Evolutionary conservation across 2,113 vertebrate species (phyloP).

Genomic region (Chaetorhynchus papuensis): DNA sequence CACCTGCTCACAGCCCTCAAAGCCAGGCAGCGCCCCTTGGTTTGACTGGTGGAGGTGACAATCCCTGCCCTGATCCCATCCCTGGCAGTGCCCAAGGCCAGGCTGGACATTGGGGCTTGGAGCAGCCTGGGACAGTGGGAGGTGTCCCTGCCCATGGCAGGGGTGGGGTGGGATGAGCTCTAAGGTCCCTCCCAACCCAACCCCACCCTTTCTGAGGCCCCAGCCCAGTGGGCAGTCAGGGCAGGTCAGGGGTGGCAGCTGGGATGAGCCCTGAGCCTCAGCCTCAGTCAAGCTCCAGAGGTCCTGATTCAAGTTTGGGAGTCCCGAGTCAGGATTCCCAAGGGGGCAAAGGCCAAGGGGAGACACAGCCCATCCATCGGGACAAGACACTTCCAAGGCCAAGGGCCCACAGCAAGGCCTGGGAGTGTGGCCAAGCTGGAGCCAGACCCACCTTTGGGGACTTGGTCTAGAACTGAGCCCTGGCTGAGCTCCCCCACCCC

Average conservation of each 20-base stretch:
- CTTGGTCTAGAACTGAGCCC: neutral
- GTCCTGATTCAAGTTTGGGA: neutral
- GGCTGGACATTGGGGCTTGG: neutral
- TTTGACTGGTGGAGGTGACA: neutral
- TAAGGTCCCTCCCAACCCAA: neutral
- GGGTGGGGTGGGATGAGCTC: neutral
- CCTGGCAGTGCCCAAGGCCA: fast-evolving
- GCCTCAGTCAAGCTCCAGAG: neutral
- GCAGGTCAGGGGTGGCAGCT: neutral
- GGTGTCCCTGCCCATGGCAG: neutral
- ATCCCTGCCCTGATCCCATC: neutral
- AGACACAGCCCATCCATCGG: fast-evolving
- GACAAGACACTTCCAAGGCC: neutral
- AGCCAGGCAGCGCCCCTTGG: neutral
- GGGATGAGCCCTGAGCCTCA: neutral
- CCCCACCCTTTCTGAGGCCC: neutral
- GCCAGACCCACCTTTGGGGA: neutral
- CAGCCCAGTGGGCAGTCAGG: fast-evolving
- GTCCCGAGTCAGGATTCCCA: neutral
- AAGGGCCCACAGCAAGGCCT: neutral
- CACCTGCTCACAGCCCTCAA: neutral
- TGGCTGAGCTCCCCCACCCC: neutral
- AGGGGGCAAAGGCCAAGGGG: too few species aligned
- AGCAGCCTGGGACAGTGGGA: neutral
- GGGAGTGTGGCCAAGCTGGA: neutral